Conservation (phyloP, 1,140 invertebrate species). For the Nasonia vitripennis region DNA sequence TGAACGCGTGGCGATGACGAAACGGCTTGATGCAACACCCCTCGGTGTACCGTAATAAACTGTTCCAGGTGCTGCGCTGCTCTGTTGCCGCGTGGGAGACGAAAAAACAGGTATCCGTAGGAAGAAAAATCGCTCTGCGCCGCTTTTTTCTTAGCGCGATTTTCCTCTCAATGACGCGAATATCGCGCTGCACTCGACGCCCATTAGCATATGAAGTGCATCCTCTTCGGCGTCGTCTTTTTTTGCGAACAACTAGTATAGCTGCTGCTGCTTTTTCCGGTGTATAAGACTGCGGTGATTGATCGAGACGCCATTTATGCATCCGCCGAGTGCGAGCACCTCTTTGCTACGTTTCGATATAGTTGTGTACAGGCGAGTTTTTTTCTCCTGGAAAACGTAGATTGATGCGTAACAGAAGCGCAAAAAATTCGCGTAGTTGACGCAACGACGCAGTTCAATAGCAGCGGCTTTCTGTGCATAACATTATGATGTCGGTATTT, state of each 20-base stretch:
- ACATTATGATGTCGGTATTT: conserved; percentile 3
- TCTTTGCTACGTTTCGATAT: neutral
- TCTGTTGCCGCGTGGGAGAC: conserved; percentile 40
- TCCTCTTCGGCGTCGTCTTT: neutral
- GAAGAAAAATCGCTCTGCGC: conserved; percentile 51
- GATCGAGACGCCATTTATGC: conserved; percentile 32
- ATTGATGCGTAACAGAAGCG: neutral
- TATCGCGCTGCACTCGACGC: neutral
- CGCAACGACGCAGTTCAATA: conserved; percentile 4
- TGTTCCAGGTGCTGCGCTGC: conserved; percentile 53
- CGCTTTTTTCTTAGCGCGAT: conserved; percentile 21
- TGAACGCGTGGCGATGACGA: conserved; percentile 52
- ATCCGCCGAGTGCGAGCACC: conserved; percentile 28
- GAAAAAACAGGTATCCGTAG: conserved; percentile 51
- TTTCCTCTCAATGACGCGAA: neutral
- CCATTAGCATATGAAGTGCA: neutral
- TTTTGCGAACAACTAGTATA: neutral
- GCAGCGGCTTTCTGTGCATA: neutral
- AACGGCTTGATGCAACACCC: conserved; percentile 61
- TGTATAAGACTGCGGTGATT: conserved; percentile 29
- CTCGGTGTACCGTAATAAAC: conserved; percentile 51
- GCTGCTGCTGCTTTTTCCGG: conserved; percentile 27
- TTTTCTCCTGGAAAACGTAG: neutral
- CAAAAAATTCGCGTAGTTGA: neutral
- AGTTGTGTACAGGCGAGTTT: neutral